Conservation (phyloP, 2,888 invertebrate genomes). For the Nipponacmea schrenckii region DNA sequence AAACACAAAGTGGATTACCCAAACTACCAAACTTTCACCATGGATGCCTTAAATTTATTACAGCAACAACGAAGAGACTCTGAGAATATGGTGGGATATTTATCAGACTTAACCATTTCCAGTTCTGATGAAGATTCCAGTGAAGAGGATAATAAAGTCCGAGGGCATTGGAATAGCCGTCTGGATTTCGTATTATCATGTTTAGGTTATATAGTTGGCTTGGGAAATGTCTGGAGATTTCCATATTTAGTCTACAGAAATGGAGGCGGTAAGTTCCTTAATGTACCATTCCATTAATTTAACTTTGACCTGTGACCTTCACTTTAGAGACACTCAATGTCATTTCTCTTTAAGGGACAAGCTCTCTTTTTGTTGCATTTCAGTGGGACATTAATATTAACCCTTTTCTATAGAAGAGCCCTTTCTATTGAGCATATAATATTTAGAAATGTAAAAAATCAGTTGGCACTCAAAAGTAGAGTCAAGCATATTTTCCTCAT, state of each 20-base stretch:
- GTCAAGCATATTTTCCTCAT: too few relatives aligned
- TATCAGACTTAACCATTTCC: constrained; percentile 53
- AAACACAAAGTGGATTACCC: too few relatives aligned
- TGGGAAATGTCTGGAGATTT: constrained; percentile 38
- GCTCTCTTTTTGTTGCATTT: too few relatives aligned
- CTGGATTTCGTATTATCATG: constrained; percentile 37
- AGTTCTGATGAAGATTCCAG: constrained; percentile 47
- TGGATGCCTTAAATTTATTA: constrained; percentile 14
- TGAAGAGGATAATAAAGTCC: constrained; percentile 35
- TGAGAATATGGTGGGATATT: constrained; percentile 43
- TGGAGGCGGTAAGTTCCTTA: constrained; percentile 27
- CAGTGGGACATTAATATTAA: too few relatives aligned
- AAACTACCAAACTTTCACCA: background rate
- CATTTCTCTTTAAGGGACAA: background rate
- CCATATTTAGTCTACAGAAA: constrained; percentile 39
- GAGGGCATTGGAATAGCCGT: constrained; percentile 35
- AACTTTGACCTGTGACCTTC: too few relatives aligned
- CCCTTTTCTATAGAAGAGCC: too few relatives aligned
- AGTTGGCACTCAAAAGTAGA: too few relatives aligned
- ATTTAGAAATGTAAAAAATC: too few relatives aligned
- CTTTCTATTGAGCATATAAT: too few relatives aligned
- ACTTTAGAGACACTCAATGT: background rate
- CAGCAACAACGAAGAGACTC: constrained; percentile 29
- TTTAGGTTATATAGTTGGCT: constrained; percentile 36
- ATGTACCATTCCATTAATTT: background rate